Evolutionary conservation across 1,140 invertebrate species (phyloP), one percentile per base, ranked within the genome.

Genomic region (Danaus plexippus): DNA sequence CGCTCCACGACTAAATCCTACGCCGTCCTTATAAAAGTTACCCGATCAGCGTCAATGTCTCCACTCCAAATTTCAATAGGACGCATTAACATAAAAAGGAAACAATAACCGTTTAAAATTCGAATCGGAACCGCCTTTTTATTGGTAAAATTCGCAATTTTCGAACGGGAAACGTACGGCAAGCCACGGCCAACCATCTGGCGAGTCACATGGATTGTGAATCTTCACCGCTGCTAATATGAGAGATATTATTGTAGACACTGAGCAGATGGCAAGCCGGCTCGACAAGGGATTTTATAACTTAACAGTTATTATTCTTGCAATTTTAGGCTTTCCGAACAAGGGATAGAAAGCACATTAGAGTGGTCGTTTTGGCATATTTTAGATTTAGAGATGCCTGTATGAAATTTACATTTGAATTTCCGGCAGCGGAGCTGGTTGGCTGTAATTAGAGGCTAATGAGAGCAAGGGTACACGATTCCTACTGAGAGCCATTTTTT

Each of bases 41-140:
- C 77, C 73, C 78, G 76, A 77, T 70, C 76, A 71, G 66, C 71
- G 62, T 59, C 70, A 71, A 76, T 77, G 69, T 76, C 73, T 69
- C 70, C 73, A 71, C 69, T 77, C 69, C 65, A 73, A 77, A 78
- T 80, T 80, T 80, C 77, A 81, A 85, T 80, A 77, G 73, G 70
- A 71, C 66, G 64, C 74, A 85, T 84, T 84, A 85, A 78, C 80
- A 79, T 85, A 84, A 85, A 85, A 79, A 79, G 74, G 75, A 78
- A 80, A 85, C 76, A 81, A 82, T 85, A 85, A 80, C 77, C 79
- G 72, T 85, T 84, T 80, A 82, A 84, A 82, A 78, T 80, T 81
- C 71, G 75, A 69, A 75, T 67, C 70, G 70, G 66, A 61, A 59
- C 61, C 66, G 64, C 63, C 68, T 73, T 79, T 80, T 83, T 86